phyloP scores from a whole-genome alignment of 2,888 invertebrate species.

The Emmelina monodactyla region DNA sequence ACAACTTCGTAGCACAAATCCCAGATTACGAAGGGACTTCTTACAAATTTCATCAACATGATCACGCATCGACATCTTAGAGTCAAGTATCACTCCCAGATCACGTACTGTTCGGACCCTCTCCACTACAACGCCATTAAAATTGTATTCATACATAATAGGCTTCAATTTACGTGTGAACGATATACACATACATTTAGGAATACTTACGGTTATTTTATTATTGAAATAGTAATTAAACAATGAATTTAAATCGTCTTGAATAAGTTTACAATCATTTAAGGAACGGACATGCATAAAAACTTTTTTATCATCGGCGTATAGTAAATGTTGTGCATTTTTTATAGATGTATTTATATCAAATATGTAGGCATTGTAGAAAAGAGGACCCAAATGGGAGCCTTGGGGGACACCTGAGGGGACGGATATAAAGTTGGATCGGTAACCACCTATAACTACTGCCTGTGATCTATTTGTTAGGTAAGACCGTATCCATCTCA shows the following conservation, averaged over 20 bases:
- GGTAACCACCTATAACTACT: conserved; percentile 1
- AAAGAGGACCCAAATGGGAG: no score
- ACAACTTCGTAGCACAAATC: no score
- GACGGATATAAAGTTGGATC: background rate
- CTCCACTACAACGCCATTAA: conserved; percentile 3
- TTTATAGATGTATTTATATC: no score
- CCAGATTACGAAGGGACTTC: no score
- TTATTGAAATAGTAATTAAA: background rate
- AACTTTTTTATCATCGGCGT: conserved; percentile 2
- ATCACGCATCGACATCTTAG: background rate
- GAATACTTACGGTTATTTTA: background rate
- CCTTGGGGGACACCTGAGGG: conserved; percentile 2
- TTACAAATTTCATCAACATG: background rate
- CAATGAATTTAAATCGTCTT: background rate
- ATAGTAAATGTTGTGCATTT: no score
- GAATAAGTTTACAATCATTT: background rate
- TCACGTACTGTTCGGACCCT: conserved; percentile 25
- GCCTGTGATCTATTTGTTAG: background rate
- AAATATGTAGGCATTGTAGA: no score
- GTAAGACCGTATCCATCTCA: background rate
- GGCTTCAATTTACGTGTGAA: background rate
- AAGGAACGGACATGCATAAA: background rate
- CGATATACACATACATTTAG: background rate
- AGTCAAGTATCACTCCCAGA: background rate
- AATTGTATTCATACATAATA: conserved; percentile 1